Base-by-base conservation (phyloP, 1,140 invertebrate species). In the Leptinotarsa defecta region DNA sequence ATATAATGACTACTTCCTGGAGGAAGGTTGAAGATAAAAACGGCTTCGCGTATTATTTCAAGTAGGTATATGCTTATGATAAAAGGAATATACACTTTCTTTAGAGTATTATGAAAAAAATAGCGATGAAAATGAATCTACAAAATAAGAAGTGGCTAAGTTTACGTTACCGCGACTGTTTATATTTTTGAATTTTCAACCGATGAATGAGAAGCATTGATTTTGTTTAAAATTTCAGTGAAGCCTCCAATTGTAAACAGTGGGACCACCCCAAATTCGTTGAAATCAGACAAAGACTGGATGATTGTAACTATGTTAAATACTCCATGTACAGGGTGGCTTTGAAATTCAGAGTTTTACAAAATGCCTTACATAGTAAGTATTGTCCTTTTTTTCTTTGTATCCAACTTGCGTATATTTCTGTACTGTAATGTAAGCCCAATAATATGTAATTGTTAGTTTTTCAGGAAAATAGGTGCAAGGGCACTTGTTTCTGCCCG, bases 321-420 rank as follows among this genome's bases (percentile, higher is more conserved):
- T 95, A 94, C 86, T 91, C 92, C 77, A 91, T 92, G 22, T 96
- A 96, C 86, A 87, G 94, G 80, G 93, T 93, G 63, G 94, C 94
- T 17, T 91, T 94, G 85, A 96, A 96, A 86, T 87, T 95, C 69
- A 87, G 91, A 78, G 88, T 89, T 72, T 83, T 96, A 74, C 94
- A 95, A 87, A 89, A 88, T 76, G 82, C 87, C 76, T 84, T 92
- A 68, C 86, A 88, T 83, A 88, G 91, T 92, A 88, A 88, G 87
- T 57, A 81, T 70, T 77, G 2, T 20, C 15, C 27, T 34, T 27
- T 48, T 75, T 52, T 13, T 69, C 27, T 52, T 77, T 57, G 11
- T 75, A 57, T 49, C 63, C 24, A 71, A 73, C 24, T 65, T 65
- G 63, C 13, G 11, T 17, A 5, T 4, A 62, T 43, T 43, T 43